Evolutionary conservation across 2,797 vertebrate genomes (phyloP).

Genomic region (Taeniopygia guttata): DNA sequence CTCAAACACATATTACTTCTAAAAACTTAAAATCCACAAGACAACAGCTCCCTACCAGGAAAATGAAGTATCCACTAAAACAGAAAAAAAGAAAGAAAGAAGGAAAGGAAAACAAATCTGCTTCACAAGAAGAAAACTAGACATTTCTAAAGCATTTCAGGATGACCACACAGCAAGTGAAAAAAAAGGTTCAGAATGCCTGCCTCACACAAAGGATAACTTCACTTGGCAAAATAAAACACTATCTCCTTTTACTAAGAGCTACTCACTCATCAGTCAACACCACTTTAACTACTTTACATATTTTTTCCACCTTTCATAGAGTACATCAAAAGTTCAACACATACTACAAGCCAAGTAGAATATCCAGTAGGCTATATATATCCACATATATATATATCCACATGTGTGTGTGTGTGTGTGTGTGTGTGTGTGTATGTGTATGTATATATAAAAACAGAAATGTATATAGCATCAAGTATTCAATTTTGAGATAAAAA

Average conservation of each 20-base stretch:
- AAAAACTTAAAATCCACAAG: slow-evolving; percentile 21
- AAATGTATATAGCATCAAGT: background rate
- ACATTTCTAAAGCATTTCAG: slow-evolving; percentile 51
- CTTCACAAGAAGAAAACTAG: slow-evolving; percentile 45
- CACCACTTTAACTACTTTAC: slow-evolving; percentile 36
- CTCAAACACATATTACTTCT: slow-evolving; percentile 4
- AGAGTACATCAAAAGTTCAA: slow-evolving; percentile 39
- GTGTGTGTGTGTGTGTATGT: no score
- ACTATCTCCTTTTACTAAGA: slow-evolving; percentile 53
- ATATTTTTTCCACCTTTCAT: slow-evolving; percentile 42
- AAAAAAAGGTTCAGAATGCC: slow-evolving; percentile 23
- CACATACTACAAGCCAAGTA: background rate
- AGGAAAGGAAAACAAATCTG: slow-evolving; percentile 56
- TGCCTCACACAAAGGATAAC: slow-evolving; percentile 56
- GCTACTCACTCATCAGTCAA: slow-evolving; percentile 45
- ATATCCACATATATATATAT: background rate
- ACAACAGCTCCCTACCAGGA: slow-evolving; percentile 30
- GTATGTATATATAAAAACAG: background rate
- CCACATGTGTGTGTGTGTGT: background rate
- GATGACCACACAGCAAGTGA: slow-evolving; percentile 60
- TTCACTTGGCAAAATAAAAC: background rate
- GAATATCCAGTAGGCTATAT: slow-evolving; percentile 17
- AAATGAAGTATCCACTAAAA: slow-evolving; percentile 43
- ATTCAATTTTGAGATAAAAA: background rate
- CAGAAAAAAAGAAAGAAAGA: slow-evolving; percentile 27